A percentile compares a stretch with the other conserved stretches of the same genome.
phyloP scores from a whole-genome alignment of 2,113 vertebrate species.

The Columbina picui region DNA sequence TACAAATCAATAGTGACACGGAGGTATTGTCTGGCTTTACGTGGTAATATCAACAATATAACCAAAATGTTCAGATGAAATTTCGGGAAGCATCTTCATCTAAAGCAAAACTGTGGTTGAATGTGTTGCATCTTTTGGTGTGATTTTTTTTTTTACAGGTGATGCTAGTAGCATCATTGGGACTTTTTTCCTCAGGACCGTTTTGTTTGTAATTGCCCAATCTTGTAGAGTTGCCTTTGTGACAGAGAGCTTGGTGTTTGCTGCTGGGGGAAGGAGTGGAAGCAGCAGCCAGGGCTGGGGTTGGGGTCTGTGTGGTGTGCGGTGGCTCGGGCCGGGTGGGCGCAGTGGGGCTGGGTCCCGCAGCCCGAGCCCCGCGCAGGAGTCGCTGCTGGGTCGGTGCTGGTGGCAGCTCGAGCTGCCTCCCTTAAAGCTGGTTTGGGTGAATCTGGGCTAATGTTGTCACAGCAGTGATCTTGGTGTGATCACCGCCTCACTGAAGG shows the following conservation, averaged over 20 bases:
- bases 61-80: not conserved
- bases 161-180: not conserved
- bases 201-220: not conserved
- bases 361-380: fast-evolving
- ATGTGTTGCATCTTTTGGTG: not conserved
- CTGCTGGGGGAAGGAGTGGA: not conserved
- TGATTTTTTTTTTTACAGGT: not conserved
- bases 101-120: not conserved
- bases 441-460: not conserved
- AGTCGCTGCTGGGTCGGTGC: not conserved
- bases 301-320: not conserved
- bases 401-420: not conserved
- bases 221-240: not conserved
- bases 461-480: not conserved
- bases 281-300: not conserved
- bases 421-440: not conserved
- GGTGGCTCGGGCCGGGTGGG: too few relatives aligned
- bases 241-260: not conserved
- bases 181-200: not conserved
- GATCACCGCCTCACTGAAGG: not conserved
- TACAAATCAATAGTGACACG: not conserved
- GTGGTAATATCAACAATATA: not conserved
- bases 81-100: not conserved
- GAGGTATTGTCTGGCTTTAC: not conserved
- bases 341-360: fast-evolving